Base-by-base conservation (phyloP, 1,140 invertebrate genomes). In the Neoseiulus cucumeris region DNA sequence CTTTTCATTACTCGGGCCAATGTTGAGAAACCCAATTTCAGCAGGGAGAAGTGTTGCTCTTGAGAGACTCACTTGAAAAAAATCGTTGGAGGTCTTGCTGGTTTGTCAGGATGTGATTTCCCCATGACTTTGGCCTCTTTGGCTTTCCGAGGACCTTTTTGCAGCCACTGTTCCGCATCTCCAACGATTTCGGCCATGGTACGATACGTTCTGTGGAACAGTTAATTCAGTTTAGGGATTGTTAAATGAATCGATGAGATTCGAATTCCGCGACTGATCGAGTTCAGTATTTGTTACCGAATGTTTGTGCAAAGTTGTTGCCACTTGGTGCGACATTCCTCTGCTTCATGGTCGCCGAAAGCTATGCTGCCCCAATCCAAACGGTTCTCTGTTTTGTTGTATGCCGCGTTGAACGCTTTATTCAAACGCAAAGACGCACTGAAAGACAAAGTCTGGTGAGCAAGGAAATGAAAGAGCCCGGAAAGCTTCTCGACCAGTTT, bases 271-370 rank as follows among this genome's bases (percentile, higher is more conserved):
- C 33, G 33, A 4, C 4, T 39, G 33, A 39, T 4, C 33, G 33
- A 39, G 4, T 6, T 39, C 33, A 39, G 33, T 9, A 6, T 39
- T 39, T 9, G 2, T 25, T 25, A 59, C 51, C 51, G 25, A 25
- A 59, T 33, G 22, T 59, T 59, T 2, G 51, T 17, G 25, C 25
- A 59, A 25, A 59, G 1, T 25, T 59, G 51, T 25, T 59, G 51
- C 51, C 51, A 59, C 22, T 59, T 59, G 14, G 33, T 25, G 51
- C 51, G 51, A 25, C 51, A 59, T 20, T 59, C 51, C 22, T 59
- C 51, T 17, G 14, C 4, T 2, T 14, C 33, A 17, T 33, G 51
- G 14, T 9, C 51, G 17, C 4, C 22, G 51, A 59, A 59, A 25
- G 51, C 51, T 12, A 59, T 33, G 12, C 22, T 20, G 14, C 22